These are phyloP conservation scores for Aramus guarauna DNA, from an alignment of 2,113 vertebrate species.

Conservation along the genomic window DNA sequence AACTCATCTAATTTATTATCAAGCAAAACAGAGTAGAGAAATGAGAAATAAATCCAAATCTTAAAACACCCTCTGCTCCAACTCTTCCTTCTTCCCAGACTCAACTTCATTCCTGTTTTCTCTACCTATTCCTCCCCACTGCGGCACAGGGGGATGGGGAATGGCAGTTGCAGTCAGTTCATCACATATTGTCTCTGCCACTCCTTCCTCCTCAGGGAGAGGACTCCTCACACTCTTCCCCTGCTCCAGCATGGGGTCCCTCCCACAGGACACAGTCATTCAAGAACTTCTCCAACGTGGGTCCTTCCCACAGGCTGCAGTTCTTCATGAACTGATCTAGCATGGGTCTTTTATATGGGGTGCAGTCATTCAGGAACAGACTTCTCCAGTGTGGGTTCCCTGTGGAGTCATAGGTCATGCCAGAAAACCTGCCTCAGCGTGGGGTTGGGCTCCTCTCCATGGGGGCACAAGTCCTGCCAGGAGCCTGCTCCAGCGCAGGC, in stretches of 20 bases:
- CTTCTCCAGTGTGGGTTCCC: not conserved
- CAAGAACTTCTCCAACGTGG: not conserved
- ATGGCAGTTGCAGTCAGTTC: not conserved
- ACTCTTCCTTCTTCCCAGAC: not conserved
- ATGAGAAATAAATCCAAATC: not conserved
- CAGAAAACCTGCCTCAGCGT: not conserved
- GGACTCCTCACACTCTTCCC: not conserved
- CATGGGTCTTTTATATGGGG: not conserved
- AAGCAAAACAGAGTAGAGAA: not conserved
- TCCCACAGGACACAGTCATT: not conserved
- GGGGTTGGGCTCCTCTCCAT: too few species aligned
- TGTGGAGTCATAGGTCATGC: not conserved
- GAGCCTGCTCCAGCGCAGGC: rapidly evolving
- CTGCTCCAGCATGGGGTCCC: not conserved
- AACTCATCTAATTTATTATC: not conserved
- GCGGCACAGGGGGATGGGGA: rapidly evolving
- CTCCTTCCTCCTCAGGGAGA: not conserved
- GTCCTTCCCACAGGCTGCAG: not conserved
- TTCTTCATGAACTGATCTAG: not conserved
- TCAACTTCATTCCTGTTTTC: not conserved
- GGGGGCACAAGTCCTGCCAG: not conserved
- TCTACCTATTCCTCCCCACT: rapidly evolving
- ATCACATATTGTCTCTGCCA: not conserved
- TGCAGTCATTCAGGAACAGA: not conserved
- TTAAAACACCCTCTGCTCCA: not conserved